Base-by-base conservation (phyloP, 35 echinoderm and acorn worm species). In the Ophioderma brevispina region DNA sequence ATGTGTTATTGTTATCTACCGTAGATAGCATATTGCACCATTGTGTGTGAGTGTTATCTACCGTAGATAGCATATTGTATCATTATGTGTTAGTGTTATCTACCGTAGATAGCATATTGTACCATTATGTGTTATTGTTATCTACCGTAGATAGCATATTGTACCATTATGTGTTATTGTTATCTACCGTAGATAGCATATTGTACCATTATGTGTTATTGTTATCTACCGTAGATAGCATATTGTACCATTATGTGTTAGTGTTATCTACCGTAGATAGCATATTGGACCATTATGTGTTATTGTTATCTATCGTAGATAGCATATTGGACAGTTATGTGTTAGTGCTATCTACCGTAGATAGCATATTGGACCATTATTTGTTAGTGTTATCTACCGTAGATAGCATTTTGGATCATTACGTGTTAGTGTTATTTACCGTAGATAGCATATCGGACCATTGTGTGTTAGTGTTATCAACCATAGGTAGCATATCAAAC, bases 301-400 rank as follows among this genome's bases (percentile, higher is more conserved):
- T 46, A 46, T 4, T 46, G 41, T 17, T 46, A 46, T 70, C 59
- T 70, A 70, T 25, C 59, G 59, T 70, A 70, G 59, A 70, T 70
- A 70, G n/a, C 59, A 70, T 70, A 70, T 70, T 70, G 59, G 59
- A 70, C 59, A 8, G n/a, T 70, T 70, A 25, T 70, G 59, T 70
- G 5, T 70, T 70, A 70, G 23, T 70, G 59, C 59, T 70, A 70
- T 70, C 59, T 70, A 70, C 59, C 59, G 59, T 70, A 30, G 59
- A 70, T 70, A 70, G 28, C 59, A 70, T 70, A 70, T 70, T 70
- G 59, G 59, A 70, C 59, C 59, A 70, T 70, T 70, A 25, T 70
- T 3, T 70, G 5, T 70, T 70, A 70, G 59, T 70, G 59, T 25
- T 70, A 70, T 70, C 59, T 70, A 70, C 59, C 59, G 59, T 70